These are phyloP conservation scores for Percina caprodes DNA, from an alignment of 2,113 vertebrate species.

Conservation along the genomic window DNA sequence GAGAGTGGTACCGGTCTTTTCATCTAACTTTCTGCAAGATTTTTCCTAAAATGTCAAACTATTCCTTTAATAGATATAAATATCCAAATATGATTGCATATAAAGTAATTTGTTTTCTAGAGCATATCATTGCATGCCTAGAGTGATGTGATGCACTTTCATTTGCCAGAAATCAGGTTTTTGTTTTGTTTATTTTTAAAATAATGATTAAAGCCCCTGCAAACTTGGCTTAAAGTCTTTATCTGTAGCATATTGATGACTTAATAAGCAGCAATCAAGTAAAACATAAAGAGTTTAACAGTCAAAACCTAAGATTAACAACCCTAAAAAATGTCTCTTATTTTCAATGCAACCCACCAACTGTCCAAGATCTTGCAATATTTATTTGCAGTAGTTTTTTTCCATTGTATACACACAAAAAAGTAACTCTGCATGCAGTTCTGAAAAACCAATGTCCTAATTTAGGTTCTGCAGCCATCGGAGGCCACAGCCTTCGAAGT, in stretches of 20 bases:
- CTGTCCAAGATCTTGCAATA: too few species aligned
- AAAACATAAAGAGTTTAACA: not conserved
- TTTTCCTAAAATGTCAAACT: not conserved
- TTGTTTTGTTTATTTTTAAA: not conserved
- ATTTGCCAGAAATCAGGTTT: not conserved
- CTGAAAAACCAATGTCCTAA: too few species aligned
- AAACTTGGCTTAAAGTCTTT: not conserved
- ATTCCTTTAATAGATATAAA: not conserved
- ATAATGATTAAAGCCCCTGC: not conserved
- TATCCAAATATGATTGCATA: not conserved
- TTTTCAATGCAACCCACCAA: too few species aligned
- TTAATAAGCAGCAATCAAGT: not conserved
- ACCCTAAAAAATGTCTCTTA: too few species aligned
- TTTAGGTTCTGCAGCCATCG: too few species aligned
- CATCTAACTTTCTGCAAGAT: too few species aligned
- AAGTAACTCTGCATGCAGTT: too few species aligned
- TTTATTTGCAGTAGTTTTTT: too few species aligned
- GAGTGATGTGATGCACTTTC: not conserved
- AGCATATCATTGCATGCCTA: slow-evolving; percentile 1
- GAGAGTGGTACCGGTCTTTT: too few species aligned
- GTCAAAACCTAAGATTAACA: not conserved
- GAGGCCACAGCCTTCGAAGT: too few species aligned
- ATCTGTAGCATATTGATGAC: not conserved
- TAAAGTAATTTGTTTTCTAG: not conserved
- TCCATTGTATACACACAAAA: too few species aligned